Percentiles rank a stretch among this genome's conserved stretches.
Evolutionary conservation across 2,888 invertebrate species (phyloP).

Genomic region (Heliothis peltigera): DNA sequence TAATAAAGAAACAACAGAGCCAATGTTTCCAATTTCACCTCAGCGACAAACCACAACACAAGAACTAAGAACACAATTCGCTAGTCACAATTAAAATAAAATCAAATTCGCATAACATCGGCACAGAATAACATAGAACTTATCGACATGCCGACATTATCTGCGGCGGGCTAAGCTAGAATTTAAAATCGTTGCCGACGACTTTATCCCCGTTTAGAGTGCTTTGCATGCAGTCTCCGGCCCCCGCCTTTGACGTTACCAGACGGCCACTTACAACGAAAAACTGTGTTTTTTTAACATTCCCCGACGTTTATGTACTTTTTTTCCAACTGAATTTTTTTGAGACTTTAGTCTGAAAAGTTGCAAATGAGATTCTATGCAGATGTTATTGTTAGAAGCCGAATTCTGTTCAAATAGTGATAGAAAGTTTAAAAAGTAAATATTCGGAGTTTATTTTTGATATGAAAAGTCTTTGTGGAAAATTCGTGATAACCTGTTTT

Average conservation of each 20-base stretch:
- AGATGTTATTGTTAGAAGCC: conserved; percentile 47
- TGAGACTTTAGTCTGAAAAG: conserved; percentile 67
- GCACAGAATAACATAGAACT: conserved; percentile 58
- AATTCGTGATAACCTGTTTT: too few species aligned
- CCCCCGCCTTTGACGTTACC: conserved; percentile 79
- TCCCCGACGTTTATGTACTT: conserved; percentile 71
- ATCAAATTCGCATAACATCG: conserved; percentile 50
- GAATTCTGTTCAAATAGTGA: conserved; percentile 12
- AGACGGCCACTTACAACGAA: conserved; percentile 82
- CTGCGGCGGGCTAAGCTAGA: conserved; percentile 66
- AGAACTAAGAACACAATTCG: not conserved
- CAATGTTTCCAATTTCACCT: not conserved
- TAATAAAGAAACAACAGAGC: not conserved
- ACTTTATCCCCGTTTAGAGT: conserved; percentile 73
- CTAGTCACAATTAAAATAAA: conserved; percentile 40
- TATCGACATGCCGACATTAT: conserved; percentile 71
- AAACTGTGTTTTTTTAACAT: conserved; percentile 76
- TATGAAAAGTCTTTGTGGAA: conserved; percentile 21
- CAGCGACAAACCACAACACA: not conserved
- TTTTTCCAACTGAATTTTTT: conserved; percentile 62
- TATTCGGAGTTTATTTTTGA: conserved; percentile 18
- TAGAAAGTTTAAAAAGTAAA: conserved; percentile 37
- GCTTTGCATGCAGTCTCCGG: conserved; percentile 74
- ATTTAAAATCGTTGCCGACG: conserved; percentile 74
- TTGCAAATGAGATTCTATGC: conserved; percentile 66